phyloP scores from a whole-genome alignment of 1,140 invertebrate genomes.

The Subanguina moxae region DNA sequence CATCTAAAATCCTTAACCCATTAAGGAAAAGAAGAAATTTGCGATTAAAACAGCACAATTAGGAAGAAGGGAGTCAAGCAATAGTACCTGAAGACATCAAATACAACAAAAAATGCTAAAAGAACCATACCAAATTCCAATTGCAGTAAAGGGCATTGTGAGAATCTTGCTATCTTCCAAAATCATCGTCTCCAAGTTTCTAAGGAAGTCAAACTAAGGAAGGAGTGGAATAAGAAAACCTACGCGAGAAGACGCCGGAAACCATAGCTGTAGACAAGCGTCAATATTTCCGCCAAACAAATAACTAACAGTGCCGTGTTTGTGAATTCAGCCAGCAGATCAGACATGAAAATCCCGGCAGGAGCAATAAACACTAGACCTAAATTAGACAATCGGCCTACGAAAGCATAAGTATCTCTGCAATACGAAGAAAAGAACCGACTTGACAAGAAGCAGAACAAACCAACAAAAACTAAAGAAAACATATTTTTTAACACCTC shows the following conservation, averaged over 20 bases:
- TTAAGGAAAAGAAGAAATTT: not conserved
- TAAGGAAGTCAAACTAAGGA: not conserved
- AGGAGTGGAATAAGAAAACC: not conserved
- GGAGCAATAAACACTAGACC: not conserved
- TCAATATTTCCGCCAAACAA: not conserved
- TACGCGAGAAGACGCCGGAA: constrained; percentile 1
- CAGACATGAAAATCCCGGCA: not conserved
- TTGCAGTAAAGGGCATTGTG: not conserved
- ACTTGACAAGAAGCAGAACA: too few relatives aligned
- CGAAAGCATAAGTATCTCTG: too few relatives aligned
- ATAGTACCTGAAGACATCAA: not conserved
- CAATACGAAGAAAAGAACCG: too few relatives aligned
- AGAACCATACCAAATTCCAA: not conserved
- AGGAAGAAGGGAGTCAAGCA: not conserved
- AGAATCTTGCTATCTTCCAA: not conserved
- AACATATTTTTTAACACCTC: too few relatives aligned
- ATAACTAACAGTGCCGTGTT: not conserved
- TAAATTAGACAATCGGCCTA: not conserved
- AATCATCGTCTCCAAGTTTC: constrained; percentile 4
- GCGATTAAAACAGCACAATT: not conserved
- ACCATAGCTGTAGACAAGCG: not conserved
- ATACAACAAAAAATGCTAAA: not conserved
- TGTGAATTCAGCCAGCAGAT: not conserved
- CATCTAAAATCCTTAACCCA: not conserved
- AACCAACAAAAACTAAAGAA: too few relatives aligned